Percentiles rank a stretch among this genome's conserved stretches.
These are phyloP conservation scores for Troides helena DNA, from an alignment of 2,888 invertebrate species.

Conservation along the genomic window DNA sequence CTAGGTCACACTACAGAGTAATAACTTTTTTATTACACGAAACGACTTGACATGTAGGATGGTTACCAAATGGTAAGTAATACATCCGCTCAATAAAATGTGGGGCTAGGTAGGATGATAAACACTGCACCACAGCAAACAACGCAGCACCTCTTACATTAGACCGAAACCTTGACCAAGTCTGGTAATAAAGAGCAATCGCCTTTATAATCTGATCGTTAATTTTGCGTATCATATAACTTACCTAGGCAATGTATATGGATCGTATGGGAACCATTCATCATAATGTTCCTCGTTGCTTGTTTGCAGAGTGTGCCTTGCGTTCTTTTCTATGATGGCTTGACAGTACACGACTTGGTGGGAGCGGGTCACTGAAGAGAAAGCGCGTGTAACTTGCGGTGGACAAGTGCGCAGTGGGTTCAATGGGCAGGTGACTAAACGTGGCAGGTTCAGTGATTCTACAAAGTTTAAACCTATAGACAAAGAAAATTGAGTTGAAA, in stretches of 20 bases:
- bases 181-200: no score
- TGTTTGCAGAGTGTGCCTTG: slow-evolving; percentile 75
- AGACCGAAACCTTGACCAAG: no score
- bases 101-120: no score
- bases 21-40: no score
- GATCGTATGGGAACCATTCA: slow-evolving; percentile 95
- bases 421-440: slow-evolving; percentile 90
- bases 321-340: slow-evolving; percentile 92
- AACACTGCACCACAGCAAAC: no score
- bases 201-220: no score
- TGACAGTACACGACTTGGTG: slow-evolving; percentile 97
- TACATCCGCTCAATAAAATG: no score
- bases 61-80: no score
- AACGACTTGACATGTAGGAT: no score
- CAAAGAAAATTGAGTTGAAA: neutral
- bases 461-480: slow-evolving; percentile 86
- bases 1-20: no score
- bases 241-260: slow-evolving; percentile 87
- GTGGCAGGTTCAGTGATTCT: slow-evolving; percentile 89
- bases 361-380: slow-evolving; percentile 88
- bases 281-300: slow-evolving; percentile 72
- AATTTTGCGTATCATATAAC: slow-evolving; percentile 28
- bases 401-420: slow-evolving; percentile 94
- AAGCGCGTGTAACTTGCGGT: slow-evolving; percentile 87
- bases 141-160: no score